A percentile compares a stretch with the other conserved stretches of the same genome.
Evolutionary conservation across 2,113 vertebrate species (phyloP).

Genomic region (Crypturellus undulatus): DNA sequence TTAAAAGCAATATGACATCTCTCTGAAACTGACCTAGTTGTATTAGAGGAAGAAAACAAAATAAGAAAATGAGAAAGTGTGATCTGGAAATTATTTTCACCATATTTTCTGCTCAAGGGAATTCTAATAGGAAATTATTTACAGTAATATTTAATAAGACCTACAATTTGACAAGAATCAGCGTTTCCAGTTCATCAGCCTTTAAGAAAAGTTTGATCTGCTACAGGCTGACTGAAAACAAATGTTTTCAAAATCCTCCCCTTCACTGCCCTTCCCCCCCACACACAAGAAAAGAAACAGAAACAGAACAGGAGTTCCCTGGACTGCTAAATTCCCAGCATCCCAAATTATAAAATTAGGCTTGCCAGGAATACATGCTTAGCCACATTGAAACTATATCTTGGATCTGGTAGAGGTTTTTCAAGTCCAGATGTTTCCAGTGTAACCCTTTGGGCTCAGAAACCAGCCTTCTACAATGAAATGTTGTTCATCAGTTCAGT

Average conservation of each 20-base stretch:
- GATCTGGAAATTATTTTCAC: neutral
- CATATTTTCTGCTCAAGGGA: neutral
- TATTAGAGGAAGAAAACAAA: neutral
- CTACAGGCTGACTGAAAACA: neutral
- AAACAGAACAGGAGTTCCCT: neutral
- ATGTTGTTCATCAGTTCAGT: neutral
- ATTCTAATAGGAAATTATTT: neutral
- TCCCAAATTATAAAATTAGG: neutral
- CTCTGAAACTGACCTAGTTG: neutral
- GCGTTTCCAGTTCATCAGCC: neutral
- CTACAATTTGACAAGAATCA: neutral
- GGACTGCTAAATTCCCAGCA: rapidly evolving
- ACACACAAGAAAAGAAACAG: too few species aligned
- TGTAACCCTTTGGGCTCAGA: neutral
- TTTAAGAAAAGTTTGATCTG: neutral
- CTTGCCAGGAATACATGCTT: neutral
- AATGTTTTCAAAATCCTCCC: neutral
- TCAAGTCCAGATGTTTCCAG: neutral
- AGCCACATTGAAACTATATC: neutral
- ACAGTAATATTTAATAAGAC: neutral
- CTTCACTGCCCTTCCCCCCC: too few species aligned
- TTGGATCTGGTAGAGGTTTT: neutral
- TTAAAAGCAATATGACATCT: neutral
- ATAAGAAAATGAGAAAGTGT: neutral
- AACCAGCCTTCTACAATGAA: neutral